Evolutionary conservation across 2,797 vertebrate species (phyloP), one percentile per base, ranked within the genome.

Genomic region (Neopelma chrysocephalum): DNA sequence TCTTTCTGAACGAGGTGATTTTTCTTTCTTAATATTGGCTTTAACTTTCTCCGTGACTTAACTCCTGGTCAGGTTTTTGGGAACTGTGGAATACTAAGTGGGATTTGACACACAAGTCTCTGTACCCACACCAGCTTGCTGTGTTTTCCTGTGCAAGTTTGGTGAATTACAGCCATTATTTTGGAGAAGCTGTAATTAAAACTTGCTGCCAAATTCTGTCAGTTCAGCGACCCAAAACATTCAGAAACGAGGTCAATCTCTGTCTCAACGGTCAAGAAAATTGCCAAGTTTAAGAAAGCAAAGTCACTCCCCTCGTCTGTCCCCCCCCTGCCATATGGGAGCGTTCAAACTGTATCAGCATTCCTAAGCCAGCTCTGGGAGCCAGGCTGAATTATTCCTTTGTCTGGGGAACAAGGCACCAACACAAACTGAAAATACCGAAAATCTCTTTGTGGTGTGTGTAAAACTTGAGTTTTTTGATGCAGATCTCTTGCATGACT

Each of bases 351-450:
- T 47, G 26, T 56, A 32, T 71, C 82, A 82, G 92, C 96, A 92
- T 95, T 96, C 91, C 85, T 43, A 3, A 68, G 90, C 47, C 43
- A 89, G 91, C 89, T 84, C 69, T 75, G 56, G 45, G 75, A 92
- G 80, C 57, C 73, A 75, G 58, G 31, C 69, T 90, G 57, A 91
- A 90, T 94, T 50, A 66, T 68, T 82, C 71, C 92, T 95, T 89
- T 96, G 95, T 97, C 70, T 0, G 1, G 89, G 90, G 83, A 92
- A 89, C 90, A 92, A 95, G 92, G 84, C 90, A 92, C 80, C 62
- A 13, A 80, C 80, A 47, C 81, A 92, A 43, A 75, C 79, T 36
- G 72, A 80, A 92, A 86, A 53, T 72, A 50, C 75, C 0, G 2
- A 36, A 79, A 73, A 57, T 51, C 57, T 91, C 86, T 70, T 38